Conservation (phyloP, 2,113 vertebrate species). For the Gymnarchus niloticus region DNA sequence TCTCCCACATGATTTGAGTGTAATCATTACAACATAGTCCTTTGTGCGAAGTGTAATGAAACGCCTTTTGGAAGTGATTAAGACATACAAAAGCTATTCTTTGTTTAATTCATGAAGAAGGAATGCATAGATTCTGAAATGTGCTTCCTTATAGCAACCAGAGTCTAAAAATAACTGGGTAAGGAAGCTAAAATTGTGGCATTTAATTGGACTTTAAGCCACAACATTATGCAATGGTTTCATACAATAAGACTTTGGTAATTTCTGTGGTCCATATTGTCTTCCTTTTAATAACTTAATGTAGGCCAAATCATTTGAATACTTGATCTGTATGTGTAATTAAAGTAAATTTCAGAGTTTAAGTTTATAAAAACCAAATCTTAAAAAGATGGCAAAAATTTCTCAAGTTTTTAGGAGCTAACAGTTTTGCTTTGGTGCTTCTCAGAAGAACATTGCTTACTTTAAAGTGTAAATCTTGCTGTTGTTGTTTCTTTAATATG, state of each 20-base stretch:
- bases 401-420: not conserved
- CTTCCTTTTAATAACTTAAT: not conserved
- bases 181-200: not conserved
- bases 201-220: not conserved
- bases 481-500: not conserved
- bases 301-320: not conserved
- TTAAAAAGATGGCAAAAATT: not conserved
- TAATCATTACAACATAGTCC: not conserved
- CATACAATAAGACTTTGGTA: not conserved
- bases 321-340: not conserved
- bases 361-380: not conserved
- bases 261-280: constrained; percentile 5
- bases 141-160: too few relatives aligned
- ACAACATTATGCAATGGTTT: not conserved
- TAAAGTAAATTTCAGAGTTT: not conserved
- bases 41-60: not conserved
- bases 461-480: not conserved
- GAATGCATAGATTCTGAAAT: not conserved
- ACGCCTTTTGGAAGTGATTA: not conserved
- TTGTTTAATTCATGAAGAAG: not conserved
- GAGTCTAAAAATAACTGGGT: not conserved
- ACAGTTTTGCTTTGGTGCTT: not conserved
- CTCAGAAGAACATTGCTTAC: not conserved
- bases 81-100: not conserved
- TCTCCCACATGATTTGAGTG: not conserved